These are phyloP conservation scores for Champsocephalus gunnari DNA, from an alignment of 2,797 vertebrate genomes.

Conservation along the genomic window DNA sequence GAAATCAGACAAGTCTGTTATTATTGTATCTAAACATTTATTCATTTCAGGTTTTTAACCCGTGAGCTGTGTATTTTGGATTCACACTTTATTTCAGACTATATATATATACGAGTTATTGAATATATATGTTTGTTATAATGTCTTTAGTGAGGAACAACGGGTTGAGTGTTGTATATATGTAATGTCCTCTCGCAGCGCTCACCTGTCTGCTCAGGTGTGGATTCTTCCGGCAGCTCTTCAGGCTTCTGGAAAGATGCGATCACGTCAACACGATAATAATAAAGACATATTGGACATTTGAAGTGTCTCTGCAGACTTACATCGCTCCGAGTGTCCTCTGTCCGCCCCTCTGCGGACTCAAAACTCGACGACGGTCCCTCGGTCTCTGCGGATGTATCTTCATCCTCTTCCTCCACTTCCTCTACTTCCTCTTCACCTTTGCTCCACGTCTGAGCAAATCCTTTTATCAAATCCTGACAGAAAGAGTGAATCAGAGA, in stretches of 20 bases:
- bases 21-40: too few relatives aligned
- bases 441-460: not conserved
- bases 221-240: conserved; percentile 46
- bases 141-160: too few relatives aligned
- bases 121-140: too few relatives aligned
- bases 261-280: not conserved
- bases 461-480: not conserved
- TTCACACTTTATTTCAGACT: too few relatives aligned
- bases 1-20: not conserved
- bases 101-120: too few relatives aligned
- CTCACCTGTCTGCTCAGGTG: conserved; percentile 54
- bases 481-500: not conserved
- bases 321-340: conserved; percentile 45
- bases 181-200: not conserved
- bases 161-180: too few relatives aligned
- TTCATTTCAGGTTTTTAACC: too few relatives aligned
- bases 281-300: not conserved
- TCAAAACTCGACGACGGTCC: conserved; percentile 33
- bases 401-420: not conserved
- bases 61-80: too few relatives aligned
- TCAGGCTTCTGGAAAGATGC: conserved; percentile 53
- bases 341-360: conserved; percentile 10
- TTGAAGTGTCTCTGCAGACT: not conserved
- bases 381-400: conserved; percentile 13
- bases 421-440: conserved; percentile 4